Evolutionary conservation across 2,113 vertebrate species (phyloP), one percentile per base, ranked within the genome.

Genomic region (Hystrix cristata): DNA sequence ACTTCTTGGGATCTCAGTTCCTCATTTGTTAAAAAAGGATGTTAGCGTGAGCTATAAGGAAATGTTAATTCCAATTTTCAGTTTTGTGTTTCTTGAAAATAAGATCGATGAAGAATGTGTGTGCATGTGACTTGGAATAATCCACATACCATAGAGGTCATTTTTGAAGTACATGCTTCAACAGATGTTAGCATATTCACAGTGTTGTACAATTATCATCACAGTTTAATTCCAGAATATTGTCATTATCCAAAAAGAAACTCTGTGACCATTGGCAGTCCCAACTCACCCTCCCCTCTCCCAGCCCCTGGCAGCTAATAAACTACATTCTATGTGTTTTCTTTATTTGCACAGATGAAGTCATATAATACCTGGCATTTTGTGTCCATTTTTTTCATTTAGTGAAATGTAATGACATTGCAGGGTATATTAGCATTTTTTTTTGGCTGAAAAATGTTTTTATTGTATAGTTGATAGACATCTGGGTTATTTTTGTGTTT

Each of bases 1-100:
- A 86, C 69, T 91, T 95, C 15, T 89, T 19, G 10, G 19, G 18
- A 4, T 21, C 1, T 51, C 34, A 57, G 6, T 5, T 76, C 87
- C 95, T 87, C 25, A 31, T 71, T 92, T 87, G 4, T 64, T 94
- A n/a, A 87, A 95, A 81, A 0, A 59, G 29, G 38, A 59, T 71
- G 15, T 74, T 91, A 81, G 5, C 51, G 48, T 83, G 84, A 92
- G 9, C 8, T 85, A 25, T 43, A 57, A 82, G 31, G 34, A 38
- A 71, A 31, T 78, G 2, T 48, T 67, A 82, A 57, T 92, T 76
- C 18, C 8, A 29, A 9, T 92, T 87, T 86, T 94, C 83, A 80
- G 64, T 84, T 21, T 4, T 7, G 31, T 55, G 9, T 71, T 83
- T 59, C 65, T 82, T 96, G 16, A 84, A 95, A 94, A 88, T 92